Evolutionary conservation across 2,113 vertebrate species (phyloP).

Genomic region (Sylvilagus bachmani): DNA sequence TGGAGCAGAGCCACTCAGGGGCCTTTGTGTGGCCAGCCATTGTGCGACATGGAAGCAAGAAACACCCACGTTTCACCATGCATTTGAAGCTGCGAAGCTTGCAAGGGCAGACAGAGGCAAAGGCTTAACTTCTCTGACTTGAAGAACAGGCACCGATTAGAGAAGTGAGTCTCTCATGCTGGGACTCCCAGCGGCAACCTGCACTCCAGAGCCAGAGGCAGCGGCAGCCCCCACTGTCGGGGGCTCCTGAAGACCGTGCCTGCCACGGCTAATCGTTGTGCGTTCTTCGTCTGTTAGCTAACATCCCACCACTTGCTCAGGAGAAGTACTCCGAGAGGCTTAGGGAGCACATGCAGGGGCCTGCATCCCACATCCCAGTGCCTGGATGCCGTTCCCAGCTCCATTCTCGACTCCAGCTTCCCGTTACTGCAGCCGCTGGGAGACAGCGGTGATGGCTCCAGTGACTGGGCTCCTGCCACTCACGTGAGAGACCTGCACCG

Average conservation of each 20-base stretch:
- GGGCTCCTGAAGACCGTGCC: background rate
- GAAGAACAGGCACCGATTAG: conserved; percentile 70
- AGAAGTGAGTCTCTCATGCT: conserved; percentile 56
- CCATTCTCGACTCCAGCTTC: no score
- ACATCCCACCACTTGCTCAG: background rate
- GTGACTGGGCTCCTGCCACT: no score
- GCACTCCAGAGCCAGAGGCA: background rate
- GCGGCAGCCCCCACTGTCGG: background rate
- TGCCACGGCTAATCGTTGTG: background rate
- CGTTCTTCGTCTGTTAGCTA: background rate
- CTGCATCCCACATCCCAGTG: no score
- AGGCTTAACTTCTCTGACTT: conserved; percentile 21
- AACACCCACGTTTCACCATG: background rate
- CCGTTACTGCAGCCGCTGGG: no score
- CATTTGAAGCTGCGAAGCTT: conserved; percentile 70
- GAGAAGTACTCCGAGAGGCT: background rate
- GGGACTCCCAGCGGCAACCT: conserved; percentile 59
- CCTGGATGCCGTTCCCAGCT: no score
- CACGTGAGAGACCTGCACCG: no score
- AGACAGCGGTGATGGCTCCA: no score
- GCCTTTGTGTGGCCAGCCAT: background rate
- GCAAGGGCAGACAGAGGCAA: conserved; percentile 2
- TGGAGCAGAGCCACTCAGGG: background rate
- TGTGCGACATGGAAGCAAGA: background rate
- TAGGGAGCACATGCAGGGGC: no score